These are phyloP conservation scores for Dinoponera quadriceps DNA, from an alignment of 1,140 invertebrate genomes.

Conservation along the genomic window DNA sequence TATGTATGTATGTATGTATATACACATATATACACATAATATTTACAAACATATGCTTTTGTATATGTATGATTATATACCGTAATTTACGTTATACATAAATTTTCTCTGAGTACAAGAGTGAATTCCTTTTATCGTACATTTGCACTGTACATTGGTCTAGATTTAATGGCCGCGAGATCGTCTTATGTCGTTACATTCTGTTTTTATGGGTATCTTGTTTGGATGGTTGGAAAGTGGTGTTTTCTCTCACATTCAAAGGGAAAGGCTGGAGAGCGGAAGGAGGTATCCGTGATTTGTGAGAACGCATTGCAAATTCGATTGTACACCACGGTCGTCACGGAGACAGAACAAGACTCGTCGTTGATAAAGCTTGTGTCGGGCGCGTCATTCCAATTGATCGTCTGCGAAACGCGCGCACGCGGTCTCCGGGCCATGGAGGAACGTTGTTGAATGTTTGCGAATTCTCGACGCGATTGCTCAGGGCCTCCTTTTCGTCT, in stretches of 20 bases:
- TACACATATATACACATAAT: too few relatives aligned
- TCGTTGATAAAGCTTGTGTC: background rate
- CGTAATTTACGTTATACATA: constrained; percentile 33
- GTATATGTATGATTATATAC: constrained; percentile 15
- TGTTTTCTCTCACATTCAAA: constrained; percentile 54
- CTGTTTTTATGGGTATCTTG: constrained; percentile 63
- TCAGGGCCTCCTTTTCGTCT: constrained; percentile 40
- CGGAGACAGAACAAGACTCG: background rate
- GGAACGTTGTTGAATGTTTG: background rate
- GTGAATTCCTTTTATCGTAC: background rate
- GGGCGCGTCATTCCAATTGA: background rate
- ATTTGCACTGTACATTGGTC: constrained; percentile 37
- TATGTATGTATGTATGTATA: too few relatives aligned
- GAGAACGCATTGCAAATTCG: background rate
- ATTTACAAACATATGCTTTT: background rate
- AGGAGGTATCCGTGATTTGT: constrained; percentile 12
- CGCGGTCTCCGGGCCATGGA: background rate
- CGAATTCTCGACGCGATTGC: background rate
- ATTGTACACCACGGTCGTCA: too few relatives aligned
- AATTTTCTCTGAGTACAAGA: background rate
- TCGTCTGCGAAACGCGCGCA: background rate
- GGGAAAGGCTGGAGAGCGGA: constrained; percentile 26
- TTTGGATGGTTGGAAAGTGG: constrained; percentile 72
- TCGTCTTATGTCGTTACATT: constrained; percentile 56
- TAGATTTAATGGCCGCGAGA: constrained; percentile 24